These are phyloP conservation scores for Drosophila persimilis DNA, from an alignment of 1,140 invertebrate genomes.

Conservation along the genomic window DNA sequence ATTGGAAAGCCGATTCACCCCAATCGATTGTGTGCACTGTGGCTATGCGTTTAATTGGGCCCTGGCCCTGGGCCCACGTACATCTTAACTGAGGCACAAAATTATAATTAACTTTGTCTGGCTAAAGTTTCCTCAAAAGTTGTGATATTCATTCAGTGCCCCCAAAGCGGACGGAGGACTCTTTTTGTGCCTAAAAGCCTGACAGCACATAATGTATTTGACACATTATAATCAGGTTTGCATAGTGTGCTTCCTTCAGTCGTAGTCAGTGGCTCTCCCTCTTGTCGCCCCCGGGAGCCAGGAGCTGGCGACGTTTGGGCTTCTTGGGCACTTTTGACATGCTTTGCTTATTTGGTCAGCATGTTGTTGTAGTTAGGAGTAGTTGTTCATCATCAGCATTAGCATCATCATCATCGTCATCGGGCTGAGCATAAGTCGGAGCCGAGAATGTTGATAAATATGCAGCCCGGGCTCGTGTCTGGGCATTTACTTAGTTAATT, in stretches of 20 bases:
- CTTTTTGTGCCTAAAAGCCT: constrained; percentile 63
- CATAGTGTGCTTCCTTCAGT: constrained; percentile 52
- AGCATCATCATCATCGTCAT: constrained; percentile 27
- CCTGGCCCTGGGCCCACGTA: constrained; percentile 36
- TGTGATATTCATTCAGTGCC: constrained; percentile 42
- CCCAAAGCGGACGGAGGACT: constrained; percentile 14
- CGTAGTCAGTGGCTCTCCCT: constrained; percentile 9
- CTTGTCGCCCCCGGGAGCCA: constrained; percentile 9
- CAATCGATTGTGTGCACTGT: constrained; percentile 32
- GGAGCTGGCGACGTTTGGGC: constrained; percentile 13
- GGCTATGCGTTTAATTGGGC: constrained; percentile 58
- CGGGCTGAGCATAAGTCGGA: neutral
- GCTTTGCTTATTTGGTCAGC: constrained; percentile 66
- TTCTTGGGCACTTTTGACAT: constrained; percentile 58
- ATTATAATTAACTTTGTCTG: constrained; percentile 74
- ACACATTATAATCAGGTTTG: constrained; percentile 82
- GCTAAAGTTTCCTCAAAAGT: constrained; percentile 56
- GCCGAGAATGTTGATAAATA: constrained; percentile 59
- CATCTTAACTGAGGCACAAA: constrained; percentile 46
- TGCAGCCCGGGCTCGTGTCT: constrained; percentile 62
- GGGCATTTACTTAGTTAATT: constrained; percentile 80
- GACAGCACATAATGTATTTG: constrained; percentile 81
- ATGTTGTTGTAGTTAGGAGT: constrained; percentile 33
- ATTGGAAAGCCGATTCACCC: neutral
- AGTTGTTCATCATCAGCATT: constrained; percentile 4